Base-by-base conservation (phyloP, 53 echinoderm and acorn worm genomes). In the Antedon mediterranea region DNA sequence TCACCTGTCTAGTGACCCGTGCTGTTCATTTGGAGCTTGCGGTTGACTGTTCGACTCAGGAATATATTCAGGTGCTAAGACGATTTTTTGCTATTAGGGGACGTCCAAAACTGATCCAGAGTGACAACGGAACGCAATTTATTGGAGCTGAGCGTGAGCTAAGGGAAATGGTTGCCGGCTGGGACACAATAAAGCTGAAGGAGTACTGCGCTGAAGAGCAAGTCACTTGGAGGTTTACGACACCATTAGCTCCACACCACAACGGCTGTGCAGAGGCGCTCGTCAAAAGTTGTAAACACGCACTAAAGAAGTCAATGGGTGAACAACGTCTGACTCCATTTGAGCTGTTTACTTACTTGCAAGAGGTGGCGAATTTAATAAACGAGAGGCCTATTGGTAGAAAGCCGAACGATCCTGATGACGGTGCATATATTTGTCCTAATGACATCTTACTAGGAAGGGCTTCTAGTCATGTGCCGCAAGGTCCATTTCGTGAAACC, bases 11-110 rank as follows among this genome's bases (percentile, higher is more conserved):
- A 8, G 83, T 83, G 71, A 85, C 89, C 0, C 72, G 85, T 75
- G 89, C 89, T 0, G 90, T 87, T 29, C 90, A 90, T 70, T 79
- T 90, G 15, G 90, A 90, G 43, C 32, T 90, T 29, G 89, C 89
- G 0, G 73, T 77, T 78, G 85, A 87, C 75, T 85, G 77, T 32
- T 87, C 80, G 8, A 87, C 83, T 8, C 73, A 34, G 30, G 81
- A 90, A 78, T 90, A 78, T 57, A 33, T 90, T 13, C 84, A 90
- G 81, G 84, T 84, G 14, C 71, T 86, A n/a, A 43, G 90, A 31
- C 76, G 84, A 78, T 90, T 90, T 73, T 72, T 84, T 77, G 86
- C 86, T 2, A 33, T 90, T n/a, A 32, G 90, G 71, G 90, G 90
- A 29, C 75, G 79, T 18, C 86, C 86, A 28, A 78, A 73, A 30